phyloP scores from a whole-genome alignment of 2,888 invertebrate genomes.

The Malacosoma neustria region DNA sequence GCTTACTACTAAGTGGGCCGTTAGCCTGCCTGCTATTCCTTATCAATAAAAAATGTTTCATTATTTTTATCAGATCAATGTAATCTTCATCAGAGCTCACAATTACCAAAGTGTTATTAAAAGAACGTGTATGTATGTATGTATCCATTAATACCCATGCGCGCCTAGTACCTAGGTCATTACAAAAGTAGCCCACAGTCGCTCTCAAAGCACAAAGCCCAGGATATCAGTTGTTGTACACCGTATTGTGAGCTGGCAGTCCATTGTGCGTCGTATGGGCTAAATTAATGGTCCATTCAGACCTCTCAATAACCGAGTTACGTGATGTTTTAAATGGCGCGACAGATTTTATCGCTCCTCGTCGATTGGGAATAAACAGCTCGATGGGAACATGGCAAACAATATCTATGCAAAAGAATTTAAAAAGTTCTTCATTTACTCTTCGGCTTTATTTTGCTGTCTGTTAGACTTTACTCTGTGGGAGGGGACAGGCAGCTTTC shows the following conservation, averaged over 20 bases:
- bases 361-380: neutral
- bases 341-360: neutral
- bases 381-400: no score
- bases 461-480: no score
- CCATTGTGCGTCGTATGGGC: slow-evolving; percentile 13
- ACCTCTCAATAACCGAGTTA: slow-evolving; percentile 11
- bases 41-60: slow-evolving; percentile 1
- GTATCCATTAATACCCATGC: neutral
- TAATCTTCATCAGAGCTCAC: slow-evolving; percentile 1
- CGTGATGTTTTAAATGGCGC: neutral
- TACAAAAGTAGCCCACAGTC: neutral
- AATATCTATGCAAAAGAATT: no score
- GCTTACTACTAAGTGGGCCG: neutral
- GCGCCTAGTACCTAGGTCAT: neutral
- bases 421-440: no score
- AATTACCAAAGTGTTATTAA: slow-evolving; percentile 2
- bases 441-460: no score
- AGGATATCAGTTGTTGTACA: slow-evolving; percentile 15
- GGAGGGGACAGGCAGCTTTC: no score
- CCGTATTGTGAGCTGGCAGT: slow-evolving; percentile 5
- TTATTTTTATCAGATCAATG: slow-evolving; percentile 1
- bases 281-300: slow-evolving; percentile 7
- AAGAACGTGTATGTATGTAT: neutral
- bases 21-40: no score
- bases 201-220: slow-evolving; percentile 3